These are phyloP conservation scores for Sebastes aleutianus DNA, from an alignment of 2,797 vertebrate species.

Conservation along the genomic window DNA sequence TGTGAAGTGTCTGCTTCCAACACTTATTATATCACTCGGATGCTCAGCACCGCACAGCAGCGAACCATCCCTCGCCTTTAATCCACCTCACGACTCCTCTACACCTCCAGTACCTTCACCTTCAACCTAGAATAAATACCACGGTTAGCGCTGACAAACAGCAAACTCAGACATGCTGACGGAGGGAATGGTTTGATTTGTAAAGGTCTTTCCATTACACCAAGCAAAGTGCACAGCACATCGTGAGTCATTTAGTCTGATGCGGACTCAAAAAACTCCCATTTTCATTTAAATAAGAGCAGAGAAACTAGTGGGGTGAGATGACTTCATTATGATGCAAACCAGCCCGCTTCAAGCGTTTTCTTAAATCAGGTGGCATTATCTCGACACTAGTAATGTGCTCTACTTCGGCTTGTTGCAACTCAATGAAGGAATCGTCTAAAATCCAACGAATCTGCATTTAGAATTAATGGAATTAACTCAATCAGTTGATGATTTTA, in stretches of 20 bases:
- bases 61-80: constrained; percentile 52
- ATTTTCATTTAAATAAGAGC: constrained; percentile 2
- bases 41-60: constrained; percentile 50
- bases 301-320: neutral
- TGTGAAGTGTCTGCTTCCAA: constrained; percentile 56
- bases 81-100: constrained; percentile 40
- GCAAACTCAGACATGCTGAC: neutral
- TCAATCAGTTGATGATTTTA: neutral
- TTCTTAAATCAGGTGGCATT: constrained; percentile 34
- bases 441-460: neutral
- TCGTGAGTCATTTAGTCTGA: neutral
- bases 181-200: neutral
- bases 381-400: constrained; percentile 4
- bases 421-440: neutral
- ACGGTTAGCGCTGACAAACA: neutral
- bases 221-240: neutral
- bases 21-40: constrained; percentile 58
- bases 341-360: neutral
- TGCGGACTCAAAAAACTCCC: neutral
- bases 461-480: constrained; percentile 11
- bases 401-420: neutral
- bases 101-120: constrained; percentile 1
- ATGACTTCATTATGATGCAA: constrained; percentile 29
- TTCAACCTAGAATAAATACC: constrained; percentile 24
- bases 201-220: neutral